Conservation (phyloP, 2,113 vertebrate species). For the Clarias macrocephalus region DNA sequence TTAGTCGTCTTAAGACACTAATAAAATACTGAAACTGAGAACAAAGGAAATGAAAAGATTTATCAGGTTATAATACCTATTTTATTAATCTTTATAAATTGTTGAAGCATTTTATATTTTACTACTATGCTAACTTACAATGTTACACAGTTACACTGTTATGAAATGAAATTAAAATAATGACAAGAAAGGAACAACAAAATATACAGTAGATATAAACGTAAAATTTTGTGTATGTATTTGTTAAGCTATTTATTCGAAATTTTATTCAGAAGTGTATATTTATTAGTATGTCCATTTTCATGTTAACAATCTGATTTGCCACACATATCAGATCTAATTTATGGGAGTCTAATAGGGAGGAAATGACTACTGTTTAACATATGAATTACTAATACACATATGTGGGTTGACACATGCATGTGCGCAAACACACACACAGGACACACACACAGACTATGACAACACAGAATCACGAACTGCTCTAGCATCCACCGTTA, state of each 20-base stretch:
- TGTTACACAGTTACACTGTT: background rate
- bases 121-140: background rate
- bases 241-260: background rate
- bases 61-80: background rate
- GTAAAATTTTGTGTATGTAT: background rate
- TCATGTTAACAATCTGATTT: background rate
- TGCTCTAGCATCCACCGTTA: background rate
- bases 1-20: background rate
- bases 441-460: background rate
- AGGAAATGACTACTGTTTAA: background rate
- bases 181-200: background rate
- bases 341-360: background rate
- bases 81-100: background rate
- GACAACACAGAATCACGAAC: background rate
- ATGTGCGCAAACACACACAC: background rate
- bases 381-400: background rate
- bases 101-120: background rate
- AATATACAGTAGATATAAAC: background rate
- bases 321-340: background rate
- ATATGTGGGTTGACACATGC: no score
- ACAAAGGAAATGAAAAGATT: background rate
- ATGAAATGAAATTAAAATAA: background rate
- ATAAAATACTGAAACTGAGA: background rate
- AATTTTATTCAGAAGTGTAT: background rate
- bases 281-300: no score